Base-by-base conservation (phyloP, 2,888 invertebrate genomes). In the Noctua fimbriata region DNA sequence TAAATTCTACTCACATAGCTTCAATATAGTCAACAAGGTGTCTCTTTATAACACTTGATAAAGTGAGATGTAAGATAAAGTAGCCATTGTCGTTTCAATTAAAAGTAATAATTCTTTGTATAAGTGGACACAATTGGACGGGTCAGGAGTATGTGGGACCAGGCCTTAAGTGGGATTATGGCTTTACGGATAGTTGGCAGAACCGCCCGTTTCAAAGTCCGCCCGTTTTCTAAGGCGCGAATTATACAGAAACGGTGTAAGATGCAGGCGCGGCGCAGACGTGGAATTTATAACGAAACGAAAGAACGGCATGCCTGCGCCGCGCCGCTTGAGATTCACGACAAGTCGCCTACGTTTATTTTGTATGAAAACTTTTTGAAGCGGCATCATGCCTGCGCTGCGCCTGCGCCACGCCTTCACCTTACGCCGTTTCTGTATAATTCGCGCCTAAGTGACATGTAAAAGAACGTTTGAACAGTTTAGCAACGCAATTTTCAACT, bases 11-110 rank as follows among this genome's bases (percentile, higher is more conserved):
- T 49, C 52, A 36, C 28, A 52, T n/a, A 58, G 9, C 47, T 74
- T 58, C 32, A 58, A 24, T 79, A 49, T 73, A 14, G 24, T 74
- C 41, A 60, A 82, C 67, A 76, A 76, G 49, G 58, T 65, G 73
- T 55, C 18, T 58, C 36, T 69, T 63, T 41, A 71, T 58, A 55
- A 70, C 76, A 76, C 55, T 47, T 49, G 24, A 66, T 60, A 69
- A 66, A 44, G 73, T 77, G 70, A n/a, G 41, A 65, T 47, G 65
- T 32, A 75, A 82, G 63, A 70, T 66, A 66, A 78, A 70, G 73
- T 69, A 63, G 71, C 86, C 92, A 92, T 89, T 93, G 93, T 86
- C 91, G 76, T 92, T 92, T 93, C 92, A 93, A 94, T 94, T 94
- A 93, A 92, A 91, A 91, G 90, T 92, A 93, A 93, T 92, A 89